Conservation (phyloP, 2,113 vertebrate genomes). For the human (Homo sapiens) region GRCh38 chrX:110413501-110414000, state of each 20-base stretch:
- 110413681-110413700: neutral
- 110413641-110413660: conserved; percentile 44
- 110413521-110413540: conserved; percentile 61
- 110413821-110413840: conserved; percentile 13
- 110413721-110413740: neutral
- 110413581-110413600: conserved; percentile 77
- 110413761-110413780: neutral
- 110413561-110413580: conserved; percentile 77
- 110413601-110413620: conserved; percentile 72
- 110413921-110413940: conserved; percentile 29
- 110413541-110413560: conserved; percentile 76
- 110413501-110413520: conserved; percentile 20
- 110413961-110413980: conserved; percentile 26
- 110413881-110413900: neutral
- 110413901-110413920: neutral
- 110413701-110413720: neutral
- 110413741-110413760: conserved; percentile 14
- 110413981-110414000: conserved; percentile 46
- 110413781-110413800: neutral
- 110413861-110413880: neutral
- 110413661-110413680: conserved; percentile 2
- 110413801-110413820: conserved; percentile 31
- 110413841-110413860: conserved; percentile 15
- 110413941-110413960: neutral
- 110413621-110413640: conserved; percentile 63